A percentile compares a stretch with the other conserved stretches of the same genome.
Evolutionary conservation across 2,888 invertebrate species (phyloP).

Genomic region (Crocallis elinguaria): DNA sequence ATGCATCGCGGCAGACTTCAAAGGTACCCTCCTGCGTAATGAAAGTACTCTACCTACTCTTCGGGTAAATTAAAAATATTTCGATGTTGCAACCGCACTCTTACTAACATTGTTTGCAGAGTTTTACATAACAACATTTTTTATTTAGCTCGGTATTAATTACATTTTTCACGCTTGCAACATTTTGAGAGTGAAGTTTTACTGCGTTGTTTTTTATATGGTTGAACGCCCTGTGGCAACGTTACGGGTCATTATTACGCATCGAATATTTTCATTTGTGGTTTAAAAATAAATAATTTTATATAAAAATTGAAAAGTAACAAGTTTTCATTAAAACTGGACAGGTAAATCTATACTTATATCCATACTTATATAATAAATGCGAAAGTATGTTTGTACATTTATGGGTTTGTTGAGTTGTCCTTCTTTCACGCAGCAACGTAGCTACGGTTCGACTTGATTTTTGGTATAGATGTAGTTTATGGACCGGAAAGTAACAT

Average conservation of each 20-base stretch:
- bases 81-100: constrained; percentile 53
- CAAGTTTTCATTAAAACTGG: no score
- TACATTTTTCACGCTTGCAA: no score
- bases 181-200: constrained; percentile 24
- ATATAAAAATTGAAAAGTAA: no score
- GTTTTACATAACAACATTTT: constrained; percentile 21
- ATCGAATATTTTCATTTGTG: constrained; percentile 7
- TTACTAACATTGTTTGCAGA: constrained; percentile 38
- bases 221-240: constrained; percentile 4
- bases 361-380: no score
- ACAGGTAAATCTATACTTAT: no score
- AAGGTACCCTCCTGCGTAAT: constrained; percentile 57
- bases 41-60: constrained; percentile 51
- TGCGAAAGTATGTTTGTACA: no score
- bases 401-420: no score
- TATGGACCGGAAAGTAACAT: no score
- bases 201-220: constrained; percentile 19
- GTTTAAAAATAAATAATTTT: background rate
- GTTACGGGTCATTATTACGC: constrained; percentile 14
- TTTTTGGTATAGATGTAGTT: no score
- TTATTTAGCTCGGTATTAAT: constrained; percentile 14
- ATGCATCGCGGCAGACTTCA: constrained; percentile 57
- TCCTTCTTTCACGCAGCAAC: no score
- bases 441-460: no score
- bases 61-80: constrained; percentile 70